These are phyloP conservation scores for Nephrotoma guestfalica DNA, from an alignment of 2,888 invertebrate genomes.

Conservation along the genomic window DNA sequence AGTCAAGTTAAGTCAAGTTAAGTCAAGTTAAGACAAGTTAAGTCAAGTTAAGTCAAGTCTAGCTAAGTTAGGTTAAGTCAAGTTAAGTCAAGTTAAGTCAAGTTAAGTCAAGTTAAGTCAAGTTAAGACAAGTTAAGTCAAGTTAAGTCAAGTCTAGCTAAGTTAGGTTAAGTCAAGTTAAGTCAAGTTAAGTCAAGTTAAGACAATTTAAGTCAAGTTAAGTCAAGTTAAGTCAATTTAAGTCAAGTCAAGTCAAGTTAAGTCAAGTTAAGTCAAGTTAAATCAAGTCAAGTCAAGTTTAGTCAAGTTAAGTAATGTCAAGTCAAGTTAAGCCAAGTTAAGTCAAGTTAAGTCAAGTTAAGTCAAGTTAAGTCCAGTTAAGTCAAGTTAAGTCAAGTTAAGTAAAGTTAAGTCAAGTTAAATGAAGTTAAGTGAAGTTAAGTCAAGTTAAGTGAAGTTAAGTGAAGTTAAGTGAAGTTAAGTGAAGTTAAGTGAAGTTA, in stretches of 20 bases:
- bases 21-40: neutral
- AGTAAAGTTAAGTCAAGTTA: too few relatives aligned
- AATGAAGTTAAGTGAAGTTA: neutral
- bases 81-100: neutral
- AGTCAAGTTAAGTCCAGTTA: neutral
- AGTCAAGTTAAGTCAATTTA: neutral
- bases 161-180: neutral
- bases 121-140: neutral
- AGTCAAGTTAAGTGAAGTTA: neutral
- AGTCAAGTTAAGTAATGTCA: neutral
- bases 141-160: neutral
- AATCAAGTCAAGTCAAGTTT: neutral
- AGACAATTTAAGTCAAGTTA: neutral
- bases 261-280: neutral
- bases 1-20: neutral
- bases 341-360: neutral
- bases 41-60: neutral
- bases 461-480: too few relatives aligned
- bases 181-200: neutral
- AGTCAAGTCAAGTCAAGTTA: neutral
- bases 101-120: neutral
- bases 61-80: neutral
- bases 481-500: too few relatives aligned
- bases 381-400: neutral
- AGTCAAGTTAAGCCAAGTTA: neutral